These are phyloP conservation scores for Eurystomus gularis DNA, from an alignment of 2,113 vertebrate genomes.

Conservation along the genomic window DNA sequence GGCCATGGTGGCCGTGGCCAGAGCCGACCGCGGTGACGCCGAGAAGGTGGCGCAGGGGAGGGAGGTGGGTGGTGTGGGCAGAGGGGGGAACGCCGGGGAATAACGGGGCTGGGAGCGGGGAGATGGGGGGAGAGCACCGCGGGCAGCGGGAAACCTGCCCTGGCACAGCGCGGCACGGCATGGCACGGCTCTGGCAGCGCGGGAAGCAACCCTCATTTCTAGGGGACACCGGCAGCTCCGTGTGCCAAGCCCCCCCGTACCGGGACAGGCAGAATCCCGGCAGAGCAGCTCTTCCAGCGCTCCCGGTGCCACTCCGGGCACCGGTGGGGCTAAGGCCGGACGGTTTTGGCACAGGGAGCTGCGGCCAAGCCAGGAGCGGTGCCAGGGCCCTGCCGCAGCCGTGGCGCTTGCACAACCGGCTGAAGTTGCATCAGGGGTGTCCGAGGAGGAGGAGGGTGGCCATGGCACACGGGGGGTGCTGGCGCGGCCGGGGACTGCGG, in stretches of 20 bases:
- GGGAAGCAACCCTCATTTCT: neutral
- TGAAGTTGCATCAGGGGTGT: too few species aligned
- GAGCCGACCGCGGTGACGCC: neutral
- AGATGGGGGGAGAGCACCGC: rapidly evolving
- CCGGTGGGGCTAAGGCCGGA: neutral
- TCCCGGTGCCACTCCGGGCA: neutral
- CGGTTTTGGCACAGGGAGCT: too few species aligned
- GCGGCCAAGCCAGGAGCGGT: too few species aligned
- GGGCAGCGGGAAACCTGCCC: neutral
- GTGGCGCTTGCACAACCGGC: too few species aligned
- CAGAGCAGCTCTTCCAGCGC: neutral
- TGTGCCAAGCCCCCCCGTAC: rapidly evolving
- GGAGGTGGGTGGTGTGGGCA: neutral
- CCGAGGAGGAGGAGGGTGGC: neutral
- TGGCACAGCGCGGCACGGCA: neutral
- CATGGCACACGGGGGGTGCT: neutral
- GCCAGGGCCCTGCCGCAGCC: too few species aligned
- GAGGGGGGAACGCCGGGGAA: neutral
- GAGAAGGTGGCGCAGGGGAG: neutral
- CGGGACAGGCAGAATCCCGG: neutral
- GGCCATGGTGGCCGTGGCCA: neutral
- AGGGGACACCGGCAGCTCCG: neutral
- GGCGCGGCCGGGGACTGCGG: too few species aligned
- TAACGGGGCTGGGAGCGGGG: rapidly evolving
- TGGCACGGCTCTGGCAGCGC: rapidly evolving